Evolutionary conservation across 2,113 vertebrate species (phyloP).

Genomic region (Seriola rivoliana): DNA sequence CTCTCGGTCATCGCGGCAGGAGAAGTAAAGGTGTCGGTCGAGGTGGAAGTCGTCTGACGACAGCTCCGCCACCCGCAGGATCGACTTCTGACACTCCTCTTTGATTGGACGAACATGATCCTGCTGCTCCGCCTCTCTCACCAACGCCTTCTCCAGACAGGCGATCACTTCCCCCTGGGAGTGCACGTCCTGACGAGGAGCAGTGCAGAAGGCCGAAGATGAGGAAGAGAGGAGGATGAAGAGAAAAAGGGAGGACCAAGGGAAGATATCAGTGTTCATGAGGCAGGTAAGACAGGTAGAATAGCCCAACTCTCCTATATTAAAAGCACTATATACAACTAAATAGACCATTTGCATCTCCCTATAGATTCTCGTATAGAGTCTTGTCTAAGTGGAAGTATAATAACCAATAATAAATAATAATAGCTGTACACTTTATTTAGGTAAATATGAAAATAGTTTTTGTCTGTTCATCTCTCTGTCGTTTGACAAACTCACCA

Average conservation of each 20-base stretch:
- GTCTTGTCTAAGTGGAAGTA: no score
- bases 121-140: slow-evolving; percentile 89
- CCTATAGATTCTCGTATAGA: neutral
- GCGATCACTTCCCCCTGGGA: slow-evolving; percentile 96
- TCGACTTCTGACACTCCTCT: slow-evolving; percentile 93
- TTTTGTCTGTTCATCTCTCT: no score
- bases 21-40: slow-evolving; percentile 95
- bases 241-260: neutral
- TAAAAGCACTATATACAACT: neutral
- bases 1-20: slow-evolving; percentile 95
- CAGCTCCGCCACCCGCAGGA: slow-evolving; percentile 96
- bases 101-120: slow-evolving; percentile 82
- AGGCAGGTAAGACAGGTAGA: neutral
- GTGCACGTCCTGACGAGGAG: slow-evolving; percentile 88
- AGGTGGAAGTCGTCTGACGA: slow-evolving; percentile 96
- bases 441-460: no score
- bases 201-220: neutral
- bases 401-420: no score
- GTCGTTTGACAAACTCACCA: no score
- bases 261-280: neutral
- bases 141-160: slow-evolving; percentile 94
- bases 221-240: neutral
- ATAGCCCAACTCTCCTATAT: no score
- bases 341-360: neutral
- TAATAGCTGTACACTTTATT: no score